Percentiles rank a stretch among this genome's conserved stretches.
Conservation (phyloP, 1,140 invertebrate species). For the Metaphire vulgaris region DNA sequence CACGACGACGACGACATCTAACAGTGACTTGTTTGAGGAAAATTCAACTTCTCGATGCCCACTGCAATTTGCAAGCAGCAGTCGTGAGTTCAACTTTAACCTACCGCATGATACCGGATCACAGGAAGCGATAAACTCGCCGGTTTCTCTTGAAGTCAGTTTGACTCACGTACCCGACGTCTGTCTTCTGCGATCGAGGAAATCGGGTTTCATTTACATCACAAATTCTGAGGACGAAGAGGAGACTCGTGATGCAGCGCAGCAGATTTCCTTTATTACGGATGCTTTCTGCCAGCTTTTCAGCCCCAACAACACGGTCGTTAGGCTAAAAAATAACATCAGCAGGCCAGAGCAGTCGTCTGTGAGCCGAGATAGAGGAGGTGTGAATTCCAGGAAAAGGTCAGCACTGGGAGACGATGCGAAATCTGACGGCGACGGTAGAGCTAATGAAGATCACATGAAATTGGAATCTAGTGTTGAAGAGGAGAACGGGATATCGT, state of each 20-base stretch:
- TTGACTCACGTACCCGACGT: background rate
- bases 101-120: conserved; percentile 4
- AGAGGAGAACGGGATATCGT: background rate
- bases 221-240: background rate
- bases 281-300: conserved; percentile 10
- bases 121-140: background rate
- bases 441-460: background rate
- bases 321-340: background rate
- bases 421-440: too few relatives aligned
- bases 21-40: background rate
- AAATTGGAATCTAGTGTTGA: too few relatives aligned
- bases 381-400: too few relatives aligned
- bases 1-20: background rate
- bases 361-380: too few relatives aligned
- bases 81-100: conserved; percentile 18
- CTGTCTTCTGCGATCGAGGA: background rate
- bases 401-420: too few relatives aligned
- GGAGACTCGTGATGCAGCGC: background rate
- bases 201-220: background rate
- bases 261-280: conserved; percentile 9
- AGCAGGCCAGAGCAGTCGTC: background rate
- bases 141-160: background rate
- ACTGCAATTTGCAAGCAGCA: background rate
- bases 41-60: background rate
- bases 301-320: background rate